These are phyloP conservation scores for Coreoperca whiteheadi DNA, from an alignment of 2,113 vertebrate species.

Conservation along the genomic window DNA sequence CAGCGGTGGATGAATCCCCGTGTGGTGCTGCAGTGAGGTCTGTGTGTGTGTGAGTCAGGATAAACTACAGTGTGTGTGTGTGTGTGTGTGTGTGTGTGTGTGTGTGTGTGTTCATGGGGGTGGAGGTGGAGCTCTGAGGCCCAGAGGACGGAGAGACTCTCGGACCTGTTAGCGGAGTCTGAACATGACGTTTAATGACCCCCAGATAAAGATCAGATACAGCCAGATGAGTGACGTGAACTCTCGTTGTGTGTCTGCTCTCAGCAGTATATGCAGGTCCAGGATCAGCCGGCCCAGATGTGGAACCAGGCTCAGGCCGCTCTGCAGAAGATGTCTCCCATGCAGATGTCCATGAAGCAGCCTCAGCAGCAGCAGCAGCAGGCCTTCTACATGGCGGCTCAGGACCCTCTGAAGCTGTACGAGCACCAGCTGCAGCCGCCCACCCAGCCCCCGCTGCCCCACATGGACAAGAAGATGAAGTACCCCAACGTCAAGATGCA, in stretches of 20 bases:
- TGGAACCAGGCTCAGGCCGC: slow-evolving; percentile 93
- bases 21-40: too few species aligned
- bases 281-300: slow-evolving; percentile 92
- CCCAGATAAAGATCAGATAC: too few species aligned
- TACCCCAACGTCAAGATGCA: slow-evolving; percentile 92
- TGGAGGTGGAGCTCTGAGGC: too few species aligned
- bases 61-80: background rate
- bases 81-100: background rate
- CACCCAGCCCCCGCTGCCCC: slow-evolving; percentile 83
- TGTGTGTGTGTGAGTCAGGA: too few species aligned
- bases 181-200: too few species aligned
- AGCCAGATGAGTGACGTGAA: background rate
- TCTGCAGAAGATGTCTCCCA: slow-evolving; percentile 89
- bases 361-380: slow-evolving; percentile 79
- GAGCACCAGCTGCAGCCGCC: slow-evolving; percentile 85
- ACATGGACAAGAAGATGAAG: slow-evolving; percentile 96
- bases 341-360: slow-evolving; percentile 89
- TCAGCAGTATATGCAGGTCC: slow-evolving; percentile 89
- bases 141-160: too few species aligned
- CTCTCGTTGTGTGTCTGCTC: background rate
- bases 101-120: too few species aligned
- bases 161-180: too few species aligned
- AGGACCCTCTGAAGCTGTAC: slow-evolving; percentile 93
- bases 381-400: slow-evolving; percentile 78
- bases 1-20: too few species aligned